A percentile compares a stretch with the other conserved stretches of the same genome.
These are phyloP conservation scores for Otus sunia DNA, from an alignment of 2,113 vertebrate species.

Conservation along the genomic window DNA sequence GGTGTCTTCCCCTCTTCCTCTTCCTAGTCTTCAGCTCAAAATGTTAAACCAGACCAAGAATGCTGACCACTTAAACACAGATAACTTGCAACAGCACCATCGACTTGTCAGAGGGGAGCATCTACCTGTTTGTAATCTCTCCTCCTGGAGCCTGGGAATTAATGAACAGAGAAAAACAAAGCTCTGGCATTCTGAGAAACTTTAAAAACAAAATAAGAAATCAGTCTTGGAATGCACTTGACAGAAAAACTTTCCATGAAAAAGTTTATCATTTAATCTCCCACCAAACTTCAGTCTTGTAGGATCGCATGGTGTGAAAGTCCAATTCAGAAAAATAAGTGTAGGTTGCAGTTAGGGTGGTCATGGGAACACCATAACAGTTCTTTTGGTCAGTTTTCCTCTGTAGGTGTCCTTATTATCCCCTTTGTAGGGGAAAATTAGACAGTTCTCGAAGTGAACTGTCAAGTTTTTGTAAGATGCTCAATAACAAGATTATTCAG, in stretches of 20 bases:
- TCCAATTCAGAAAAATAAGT: background rate
- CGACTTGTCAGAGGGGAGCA: background rate
- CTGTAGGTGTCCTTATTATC: background rate
- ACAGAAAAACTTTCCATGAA: background rate
- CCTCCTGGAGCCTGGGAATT: background rate
- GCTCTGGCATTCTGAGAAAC: background rate
- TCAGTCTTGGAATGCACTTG: background rate
- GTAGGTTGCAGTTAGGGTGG: background rate
- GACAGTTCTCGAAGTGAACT: background rate
- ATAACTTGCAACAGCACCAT: background rate
- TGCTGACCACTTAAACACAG: background rate
- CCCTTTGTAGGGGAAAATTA: background rate
- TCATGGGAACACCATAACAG: fast-evolving
- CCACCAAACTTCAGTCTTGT: background rate
- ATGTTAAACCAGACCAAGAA: background rate
- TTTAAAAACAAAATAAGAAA: background rate
- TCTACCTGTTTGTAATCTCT: background rate
- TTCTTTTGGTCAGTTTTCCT: background rate
- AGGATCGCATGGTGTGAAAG: background rate
- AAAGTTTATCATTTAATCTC: background rate
- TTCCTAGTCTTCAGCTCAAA: background rate
- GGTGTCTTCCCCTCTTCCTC: background rate
- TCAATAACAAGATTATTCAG: background rate
- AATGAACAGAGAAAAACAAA: background rate
- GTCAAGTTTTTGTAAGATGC: background rate